These are phyloP conservation scores for Engraulis encrasicolus DNA, from an alignment of 2,113 vertebrate genomes.

Conservation along the genomic window DNA sequence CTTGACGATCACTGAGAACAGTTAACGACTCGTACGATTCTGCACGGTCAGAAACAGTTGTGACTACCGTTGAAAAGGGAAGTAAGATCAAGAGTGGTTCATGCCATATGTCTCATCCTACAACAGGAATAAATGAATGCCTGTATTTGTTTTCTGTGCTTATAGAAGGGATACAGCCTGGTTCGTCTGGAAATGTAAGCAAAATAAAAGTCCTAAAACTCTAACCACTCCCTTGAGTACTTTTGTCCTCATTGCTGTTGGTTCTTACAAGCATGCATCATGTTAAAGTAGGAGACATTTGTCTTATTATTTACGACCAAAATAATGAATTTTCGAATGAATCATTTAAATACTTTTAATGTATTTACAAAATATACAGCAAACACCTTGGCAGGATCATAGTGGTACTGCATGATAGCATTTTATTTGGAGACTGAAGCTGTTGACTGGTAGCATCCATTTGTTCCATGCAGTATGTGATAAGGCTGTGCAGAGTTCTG, in stretches of 20 bases:
- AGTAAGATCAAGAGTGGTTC: not conserved
- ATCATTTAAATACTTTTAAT: not conserved
- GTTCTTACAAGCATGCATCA: too few relatives aligned
- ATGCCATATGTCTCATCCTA: constrained; percentile 23
- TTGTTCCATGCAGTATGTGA: not conserved
- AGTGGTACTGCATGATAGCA: not conserved
- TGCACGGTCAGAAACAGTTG: not conserved
- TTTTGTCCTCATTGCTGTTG: not conserved
- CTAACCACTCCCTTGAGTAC: not conserved
- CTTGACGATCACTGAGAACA: not conserved
- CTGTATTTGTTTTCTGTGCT: not conserved
- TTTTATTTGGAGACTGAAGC: not conserved
- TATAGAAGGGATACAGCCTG: not conserved
- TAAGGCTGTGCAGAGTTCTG: not conserved
- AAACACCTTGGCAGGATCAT: not conserved
- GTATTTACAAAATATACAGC: not conserved
- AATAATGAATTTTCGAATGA: too few relatives aligned
- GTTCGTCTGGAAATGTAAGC: not conserved
- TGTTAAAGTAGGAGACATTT: too few relatives aligned
- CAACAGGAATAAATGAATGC: not conserved
- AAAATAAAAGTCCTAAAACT: not conserved
- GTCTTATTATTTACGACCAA: too few relatives aligned
- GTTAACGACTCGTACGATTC: not conserved
- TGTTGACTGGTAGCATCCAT: not conserved
- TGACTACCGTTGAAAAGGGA: not conserved